Base-by-base conservation (phyloP, 2,888 invertebrate species). In the Notodonta ziczac region DNA sequence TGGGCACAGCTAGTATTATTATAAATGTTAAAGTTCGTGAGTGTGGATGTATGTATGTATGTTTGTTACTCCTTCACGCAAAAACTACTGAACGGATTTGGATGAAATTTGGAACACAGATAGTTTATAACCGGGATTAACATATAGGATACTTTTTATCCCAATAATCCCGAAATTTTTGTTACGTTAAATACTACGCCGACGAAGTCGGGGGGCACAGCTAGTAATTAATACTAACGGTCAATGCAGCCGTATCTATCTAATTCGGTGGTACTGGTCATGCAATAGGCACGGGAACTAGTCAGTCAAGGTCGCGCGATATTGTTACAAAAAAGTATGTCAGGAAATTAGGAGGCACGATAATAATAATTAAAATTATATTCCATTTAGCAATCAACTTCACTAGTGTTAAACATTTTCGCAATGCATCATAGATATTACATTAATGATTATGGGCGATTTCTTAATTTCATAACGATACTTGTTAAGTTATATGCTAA, bases 301-400 rank as follows among this genome's bases (percentile, higher is more conserved):
- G 48, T 55, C 24, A 57, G 24, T 48, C 73, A 74, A 78, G 74
- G 78, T 70, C 69, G 60, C 46, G 13, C 66, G 72, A 73, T 76
- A 74, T 65, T 66, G 67, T 74, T 69, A 61, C 62, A 56, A 69
- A 71, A n/a, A 71, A 60, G 39, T 42, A 53, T 53, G 48, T 55
- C 73, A 65, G 78, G 78, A 78, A 73, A 74, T 73, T 71, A 64
- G 58, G 64, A 48, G 67, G 58, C 58, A 57, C 55, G 67, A 72
- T 75, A 67, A 59, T 65, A 63, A 24, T 24, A 24, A 24, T 24
- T 63, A 65, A 16, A 56, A 60, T 55, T 52, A 59, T 57, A 46
- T 57, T 59, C 61, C 13, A 62, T 73, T 66, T 58, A 54, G 59
- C 63, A 68, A 72, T 62, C 51, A 53, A 51, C 39, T 53, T 61